These are phyloP conservation scores for Stenolophus ochropezus DNA, from an alignment of 2,888 invertebrate species.

Conservation along the genomic window DNA sequence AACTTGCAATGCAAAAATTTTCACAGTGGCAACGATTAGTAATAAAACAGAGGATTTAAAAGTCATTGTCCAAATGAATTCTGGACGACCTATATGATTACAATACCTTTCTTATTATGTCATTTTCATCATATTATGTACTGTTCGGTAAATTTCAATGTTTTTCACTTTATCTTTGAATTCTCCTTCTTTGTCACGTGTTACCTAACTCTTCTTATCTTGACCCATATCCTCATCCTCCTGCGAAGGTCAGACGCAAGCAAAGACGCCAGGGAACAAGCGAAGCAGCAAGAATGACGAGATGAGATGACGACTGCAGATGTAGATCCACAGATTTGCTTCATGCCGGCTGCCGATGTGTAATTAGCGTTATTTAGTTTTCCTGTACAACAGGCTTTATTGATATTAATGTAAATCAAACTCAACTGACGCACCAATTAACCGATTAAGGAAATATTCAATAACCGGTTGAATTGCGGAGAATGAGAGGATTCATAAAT, in stretches of 20 bases:
- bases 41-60: no score
- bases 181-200: background rate
- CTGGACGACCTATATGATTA: no score
- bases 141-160: no score
- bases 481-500: slow-evolving; percentile 1
- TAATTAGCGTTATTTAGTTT: slow-evolving; percentile 50
- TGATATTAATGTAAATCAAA: slow-evolving; percentile 55
- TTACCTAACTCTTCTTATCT: slow-evolving; percentile 15
- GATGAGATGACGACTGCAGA: slow-evolving; percentile 1
- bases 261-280: slow-evolving; percentile 14
- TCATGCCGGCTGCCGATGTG: background rate
- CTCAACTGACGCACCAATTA: slow-evolving; percentile 36
- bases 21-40: no score
- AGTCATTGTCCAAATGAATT: no score
- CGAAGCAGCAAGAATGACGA: slow-evolving; percentile 17
- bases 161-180: background rate
- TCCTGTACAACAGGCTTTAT: slow-evolving; percentile 39
- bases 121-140: no score
- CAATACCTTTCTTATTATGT: no score
- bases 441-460: slow-evolving; percentile 53
- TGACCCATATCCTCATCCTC: slow-evolving; percentile 26
- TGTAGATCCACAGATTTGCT: background rate
- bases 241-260: slow-evolving; percentile 28
- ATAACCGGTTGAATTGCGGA: slow-evolving; percentile 23
- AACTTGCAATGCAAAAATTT: no score